Conservation (phyloP, 2,797 vertebrate genomes). For the Gila robusta region DNA sequence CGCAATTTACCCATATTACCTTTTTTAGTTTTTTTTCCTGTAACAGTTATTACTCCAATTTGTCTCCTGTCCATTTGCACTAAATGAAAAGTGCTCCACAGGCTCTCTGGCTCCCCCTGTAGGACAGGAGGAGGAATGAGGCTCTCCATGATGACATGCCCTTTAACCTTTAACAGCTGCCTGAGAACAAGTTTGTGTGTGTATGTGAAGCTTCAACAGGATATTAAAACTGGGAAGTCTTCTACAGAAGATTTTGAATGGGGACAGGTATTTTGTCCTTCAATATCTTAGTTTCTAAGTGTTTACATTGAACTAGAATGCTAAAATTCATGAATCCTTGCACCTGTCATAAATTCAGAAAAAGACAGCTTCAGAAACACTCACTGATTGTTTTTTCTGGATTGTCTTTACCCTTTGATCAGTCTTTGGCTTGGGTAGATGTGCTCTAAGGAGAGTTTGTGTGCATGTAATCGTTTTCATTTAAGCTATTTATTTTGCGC, state of each 20-base stretch:
- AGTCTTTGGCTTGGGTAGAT: conserved; percentile 79
- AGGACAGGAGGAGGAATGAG: conserved; percentile 78
- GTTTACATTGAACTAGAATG: not conserved
- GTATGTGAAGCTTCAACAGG: conserved; percentile 5
- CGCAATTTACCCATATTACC: conserved; percentile 87
- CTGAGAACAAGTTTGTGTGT: conserved; percentile 34
- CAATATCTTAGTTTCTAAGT: not conserved
- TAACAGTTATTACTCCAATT: conserved; percentile 86
- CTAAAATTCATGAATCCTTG: conserved; percentile 13
- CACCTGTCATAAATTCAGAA: not conserved
- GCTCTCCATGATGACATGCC: conserved; percentile 72
- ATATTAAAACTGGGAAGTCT: conserved; percentile 7
- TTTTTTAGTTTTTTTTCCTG: conserved; percentile 84
- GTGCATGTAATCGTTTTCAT: conserved; percentile 57
- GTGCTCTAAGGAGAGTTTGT: conserved; percentile 67
- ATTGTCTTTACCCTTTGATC: conserved; percentile 80
- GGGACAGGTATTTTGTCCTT: not conserved
- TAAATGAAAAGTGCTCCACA: conserved; percentile 82
- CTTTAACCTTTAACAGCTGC: conserved; percentile 35
- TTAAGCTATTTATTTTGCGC: conserved; percentile 62
- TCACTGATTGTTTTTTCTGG: conserved; percentile 74
- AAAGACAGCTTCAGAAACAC: conserved; percentile 14
- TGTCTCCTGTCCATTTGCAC: conserved; percentile 80
- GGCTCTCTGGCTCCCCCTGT: conserved; percentile 82
- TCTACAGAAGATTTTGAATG: not conserved